A percentile compares a stretch with the other conserved stretches of the same genome.
Evolutionary conservation across 2,888 invertebrate genomes (phyloP).

Genomic region (Hofmannophila pseudospretella): DNA sequence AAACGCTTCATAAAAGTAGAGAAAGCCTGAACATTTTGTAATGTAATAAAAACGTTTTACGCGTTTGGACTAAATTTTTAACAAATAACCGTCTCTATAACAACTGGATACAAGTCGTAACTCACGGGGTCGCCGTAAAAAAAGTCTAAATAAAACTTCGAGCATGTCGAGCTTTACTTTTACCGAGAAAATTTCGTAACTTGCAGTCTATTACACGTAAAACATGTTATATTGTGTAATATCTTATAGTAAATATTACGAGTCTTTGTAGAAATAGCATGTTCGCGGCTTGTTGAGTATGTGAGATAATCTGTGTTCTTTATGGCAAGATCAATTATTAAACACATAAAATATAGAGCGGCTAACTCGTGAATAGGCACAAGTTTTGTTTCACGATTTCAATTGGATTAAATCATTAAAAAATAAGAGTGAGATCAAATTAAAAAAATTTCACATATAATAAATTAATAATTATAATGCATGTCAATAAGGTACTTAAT

Average conservation of each 20-base stretch:
- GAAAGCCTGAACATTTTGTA: constrained; percentile 30
- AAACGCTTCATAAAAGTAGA: constrained; percentile 21
- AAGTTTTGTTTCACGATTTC: no score
- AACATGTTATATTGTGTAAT: constrained; percentile 9
- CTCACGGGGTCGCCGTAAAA: constrained; percentile 22
- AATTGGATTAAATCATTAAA: no score
- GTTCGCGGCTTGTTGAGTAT: no score
- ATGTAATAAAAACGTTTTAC: constrained; percentile 38
- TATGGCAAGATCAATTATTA: no score
- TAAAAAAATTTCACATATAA: no score
- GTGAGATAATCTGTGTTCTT: no score
- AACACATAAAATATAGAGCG: no score
- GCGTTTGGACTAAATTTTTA: constrained; percentile 30
- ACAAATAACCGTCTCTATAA: constrained; percentile 16
- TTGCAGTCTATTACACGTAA: constrained; percentile 5
- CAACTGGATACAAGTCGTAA: constrained; percentile 24
- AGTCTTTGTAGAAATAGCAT: neutral
- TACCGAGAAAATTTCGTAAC: constrained; percentile 20
- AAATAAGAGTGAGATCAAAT: no score
- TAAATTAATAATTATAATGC: no score
- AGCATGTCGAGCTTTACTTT: constrained; percentile 25
- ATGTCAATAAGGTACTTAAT: no score
- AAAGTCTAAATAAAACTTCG: constrained; percentile 12
- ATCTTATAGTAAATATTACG: neutral
- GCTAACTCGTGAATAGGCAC: no score